Conservation (phyloP, 1,140 invertebrate species). For the Pseudoatta argentina region DNA sequence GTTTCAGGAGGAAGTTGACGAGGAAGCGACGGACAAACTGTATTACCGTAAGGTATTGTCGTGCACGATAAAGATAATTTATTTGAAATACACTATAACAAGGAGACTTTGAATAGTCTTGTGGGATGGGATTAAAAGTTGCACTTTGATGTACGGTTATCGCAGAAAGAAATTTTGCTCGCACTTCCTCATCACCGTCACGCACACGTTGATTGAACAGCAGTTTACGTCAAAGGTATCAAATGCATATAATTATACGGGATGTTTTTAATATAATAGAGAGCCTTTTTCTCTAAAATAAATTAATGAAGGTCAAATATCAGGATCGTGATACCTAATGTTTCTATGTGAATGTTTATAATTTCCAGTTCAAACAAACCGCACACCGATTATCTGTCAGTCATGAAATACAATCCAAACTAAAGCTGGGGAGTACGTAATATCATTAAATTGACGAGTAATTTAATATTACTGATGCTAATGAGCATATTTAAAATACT, state of each 20-base stretch:
- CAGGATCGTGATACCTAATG: no score
- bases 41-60: slow-evolving; percentile 22
- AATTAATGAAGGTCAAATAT: not conserved
- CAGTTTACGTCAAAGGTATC: slow-evolving; percentile 25
- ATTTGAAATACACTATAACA: not conserved
- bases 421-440: no score
- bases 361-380: no score
- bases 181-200: slow-evolving; percentile 13
- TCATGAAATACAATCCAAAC: no score
- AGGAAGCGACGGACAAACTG: slow-evolving; percentile 32
- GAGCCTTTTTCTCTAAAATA: not conserved
- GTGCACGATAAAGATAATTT: not conserved
- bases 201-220: not conserved
- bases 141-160: slow-evolving; percentile 34
- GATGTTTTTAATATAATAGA: not conserved
- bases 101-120: not conserved
- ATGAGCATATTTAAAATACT: no score
- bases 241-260: slow-evolving; percentile 16
- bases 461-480: no score
- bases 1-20: slow-evolving; percentile 12
- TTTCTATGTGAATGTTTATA: no score
- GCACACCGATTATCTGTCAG: no score
- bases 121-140: not conserved
- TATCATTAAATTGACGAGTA: no score
- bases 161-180: slow-evolving; percentile 13